Evolutionary conservation across 2,113 vertebrate species (phyloP), one percentile per base, ranked within the genome.

Genomic region (Chunga burmeisteri): DNA sequence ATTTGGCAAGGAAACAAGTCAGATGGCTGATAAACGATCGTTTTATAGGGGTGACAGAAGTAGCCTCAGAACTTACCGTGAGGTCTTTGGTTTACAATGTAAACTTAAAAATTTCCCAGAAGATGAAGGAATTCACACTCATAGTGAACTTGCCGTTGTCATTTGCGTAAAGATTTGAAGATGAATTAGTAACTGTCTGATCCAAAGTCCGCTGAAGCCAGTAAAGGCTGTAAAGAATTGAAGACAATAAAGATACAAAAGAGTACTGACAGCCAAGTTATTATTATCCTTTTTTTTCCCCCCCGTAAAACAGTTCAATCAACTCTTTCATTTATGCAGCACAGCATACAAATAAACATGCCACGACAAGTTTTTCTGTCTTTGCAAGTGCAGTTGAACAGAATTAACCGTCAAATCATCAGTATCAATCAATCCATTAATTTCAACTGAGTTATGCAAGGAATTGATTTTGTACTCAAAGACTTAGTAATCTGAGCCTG

Each of bases 131-230:
- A 83, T 86, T 88, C 75, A 59, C 50, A 34, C 61, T 67, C 30
- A 14, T 6, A 44, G 32, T 17, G n/a, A 82, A 50, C 22, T 62
- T 52, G 49, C 27, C 1, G 0, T 56, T 86, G 52, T 49, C 62
- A 79, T 88, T 84, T 84, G 27, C 52, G 52, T 79, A 29, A 80
- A 66, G 72, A 58, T 93, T 84, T 93, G 80, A 88, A 81, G 59
- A 90, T 34, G 13, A 96, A 91, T 91, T 81, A 92, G 77, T 82
- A 88, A 93, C 72, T 67, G 34, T 71, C 90, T 84, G 72, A 75
- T 84, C 65, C 86, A 92, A 93, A 94, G 65, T 71, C 77, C 63
- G 30, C 36, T 81, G 56, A 88, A 92, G 20, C 42, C 47, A 86
- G 36, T 55, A 70, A 83, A 78, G 75, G 44, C 59, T 8, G 1